Conservation (phyloP, 2,888 invertebrate genomes). For the Trypoxylon attenuatum region DNA sequence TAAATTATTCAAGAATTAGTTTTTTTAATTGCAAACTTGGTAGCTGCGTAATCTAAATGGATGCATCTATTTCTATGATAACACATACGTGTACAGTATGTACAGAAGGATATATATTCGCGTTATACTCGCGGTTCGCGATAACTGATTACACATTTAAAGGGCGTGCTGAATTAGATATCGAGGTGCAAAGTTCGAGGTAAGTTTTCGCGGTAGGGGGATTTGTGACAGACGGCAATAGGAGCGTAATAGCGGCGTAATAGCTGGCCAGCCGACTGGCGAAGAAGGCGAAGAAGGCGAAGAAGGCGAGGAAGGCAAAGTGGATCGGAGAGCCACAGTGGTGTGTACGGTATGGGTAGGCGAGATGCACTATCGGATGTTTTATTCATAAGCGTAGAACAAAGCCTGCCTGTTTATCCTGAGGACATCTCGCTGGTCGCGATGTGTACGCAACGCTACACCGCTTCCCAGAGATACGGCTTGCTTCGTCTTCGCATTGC, state of each 20-base stretch:
- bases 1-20: no score
- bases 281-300: not conserved
- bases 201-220: no score
- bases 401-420: slow-evolving; percentile 72
- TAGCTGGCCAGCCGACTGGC: slow-evolving; percentile 30
- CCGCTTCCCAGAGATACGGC: slow-evolving; percentile 51
- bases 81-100: no score
- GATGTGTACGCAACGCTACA: slow-evolving; percentile 57
- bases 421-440: slow-evolving; percentile 68
- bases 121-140: no score
- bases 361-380: slow-evolving; percentile 74
- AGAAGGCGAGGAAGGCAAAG: slow-evolving; percentile 17
- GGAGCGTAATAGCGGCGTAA: no score
- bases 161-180: no score
- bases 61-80: no score
- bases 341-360: slow-evolving; percentile 56
- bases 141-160: no score
- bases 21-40: no score
- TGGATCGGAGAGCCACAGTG: slow-evolving; percentile 35
- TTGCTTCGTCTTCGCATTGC: slow-evolving; percentile 40
- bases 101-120: no score
- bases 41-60: no score
- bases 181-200: no score
- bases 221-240: not conserved
- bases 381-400: slow-evolving; percentile 74